Conservation (phyloP, 2,888 invertebrate genomes). For the Ametastegia equiseti region DNA sequence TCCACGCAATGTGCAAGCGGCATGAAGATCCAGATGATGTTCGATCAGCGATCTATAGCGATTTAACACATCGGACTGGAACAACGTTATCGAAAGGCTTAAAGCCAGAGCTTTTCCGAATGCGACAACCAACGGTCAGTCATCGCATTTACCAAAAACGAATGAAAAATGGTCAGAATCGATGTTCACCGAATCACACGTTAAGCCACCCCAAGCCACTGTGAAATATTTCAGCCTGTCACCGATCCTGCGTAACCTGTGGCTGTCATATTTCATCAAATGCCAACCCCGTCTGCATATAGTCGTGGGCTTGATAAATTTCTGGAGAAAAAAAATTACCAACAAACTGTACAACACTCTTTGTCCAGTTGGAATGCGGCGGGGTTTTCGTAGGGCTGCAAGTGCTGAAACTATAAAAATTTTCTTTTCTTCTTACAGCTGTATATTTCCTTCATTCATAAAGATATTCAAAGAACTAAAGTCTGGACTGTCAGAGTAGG, state of each 20-base stretch:
- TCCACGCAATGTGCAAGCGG: not conserved
- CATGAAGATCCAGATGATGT: not conserved
- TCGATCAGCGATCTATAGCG: not conserved
- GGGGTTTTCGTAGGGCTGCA: not conserved
- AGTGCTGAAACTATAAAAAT: too few species aligned
- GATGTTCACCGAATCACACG: constrained; percentile 28
- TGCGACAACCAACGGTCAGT: constrained; percentile 16
- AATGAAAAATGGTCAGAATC: constrained; percentile 28
- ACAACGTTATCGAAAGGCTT: not conserved
- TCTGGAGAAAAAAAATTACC: too few species aligned
- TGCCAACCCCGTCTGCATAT: not conserved
- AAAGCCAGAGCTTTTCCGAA: not conserved
- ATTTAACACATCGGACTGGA: not conserved
- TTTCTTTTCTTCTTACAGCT: too few species aligned
- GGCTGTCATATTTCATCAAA: constrained; percentile 30
- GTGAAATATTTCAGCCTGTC: constrained; percentile 37
- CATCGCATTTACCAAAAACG: not conserved
- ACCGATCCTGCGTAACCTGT: constrained; percentile 28
- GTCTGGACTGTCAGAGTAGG: too few species aligned
- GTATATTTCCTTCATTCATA: too few species aligned
- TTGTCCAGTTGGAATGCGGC: not conserved
- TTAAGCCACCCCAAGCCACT: constrained; percentile 28
- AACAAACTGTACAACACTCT: not conserved
- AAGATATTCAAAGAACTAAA: too few species aligned
- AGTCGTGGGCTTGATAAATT: not conserved